A percentile compares a stretch with the other conserved stretches of the same genome.
Evolutionary conservation across 2,797 vertebrate species (phyloP).

Genomic region (Steatocranus sp.): DNA sequence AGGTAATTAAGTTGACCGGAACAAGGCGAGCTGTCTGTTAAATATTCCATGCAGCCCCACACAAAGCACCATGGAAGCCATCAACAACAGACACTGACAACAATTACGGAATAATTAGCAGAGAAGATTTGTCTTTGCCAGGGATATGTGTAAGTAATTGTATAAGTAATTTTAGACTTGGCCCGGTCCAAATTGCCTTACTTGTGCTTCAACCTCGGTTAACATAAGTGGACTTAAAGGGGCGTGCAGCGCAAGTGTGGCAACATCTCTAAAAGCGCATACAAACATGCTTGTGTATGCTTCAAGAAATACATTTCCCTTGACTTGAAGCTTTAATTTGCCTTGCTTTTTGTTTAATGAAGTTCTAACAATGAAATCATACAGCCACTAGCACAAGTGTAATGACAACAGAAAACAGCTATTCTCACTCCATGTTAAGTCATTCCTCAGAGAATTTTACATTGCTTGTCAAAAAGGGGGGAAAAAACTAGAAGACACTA

Average conservation of each 20-base stretch:
- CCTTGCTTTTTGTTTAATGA: neutral
- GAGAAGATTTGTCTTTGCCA: constrained; percentile 53
- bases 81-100: constrained; percentile 61
- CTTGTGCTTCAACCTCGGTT: neutral
- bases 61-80: constrained; percentile 50
- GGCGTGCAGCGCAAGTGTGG: neutral
- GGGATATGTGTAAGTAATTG: constrained; percentile 59
- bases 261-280: neutral
- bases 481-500: neutral
- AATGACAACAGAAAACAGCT: neutral
- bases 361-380: neutral
- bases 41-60: constrained; percentile 66
- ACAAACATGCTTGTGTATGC: neutral
- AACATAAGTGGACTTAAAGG: neutral
- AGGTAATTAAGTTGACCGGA: constrained; percentile 73
- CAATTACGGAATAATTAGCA: constrained; percentile 73
- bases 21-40: constrained; percentile 55
- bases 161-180: constrained; percentile 50
- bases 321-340: neutral
- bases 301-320: neutral
- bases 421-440: neutral
- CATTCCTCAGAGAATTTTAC: neutral
- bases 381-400: neutral
- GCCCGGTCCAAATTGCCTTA: constrained; percentile 31
- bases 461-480: neutral